Evolutionary conservation across 2,888 invertebrate genomes (phyloP).

Genomic region (Anorthoa munda): DNA sequence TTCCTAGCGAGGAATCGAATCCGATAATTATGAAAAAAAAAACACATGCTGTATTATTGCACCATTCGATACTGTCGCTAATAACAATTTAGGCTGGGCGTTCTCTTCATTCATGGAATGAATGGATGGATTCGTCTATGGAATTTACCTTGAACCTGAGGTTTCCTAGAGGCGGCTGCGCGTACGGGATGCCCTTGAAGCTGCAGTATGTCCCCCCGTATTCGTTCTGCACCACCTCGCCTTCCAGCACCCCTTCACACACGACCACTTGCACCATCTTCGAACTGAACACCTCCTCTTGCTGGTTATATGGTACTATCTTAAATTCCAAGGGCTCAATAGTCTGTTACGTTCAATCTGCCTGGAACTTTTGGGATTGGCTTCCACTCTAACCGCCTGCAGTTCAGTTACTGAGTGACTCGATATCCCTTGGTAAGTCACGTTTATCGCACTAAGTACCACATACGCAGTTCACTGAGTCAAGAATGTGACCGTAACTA

Average conservation of each 20-base stretch:
- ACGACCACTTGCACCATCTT: conserved; percentile 67
- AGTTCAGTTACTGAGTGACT: no score
- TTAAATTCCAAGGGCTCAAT: background rate
- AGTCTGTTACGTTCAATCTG: no score
- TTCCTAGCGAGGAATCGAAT: no score
- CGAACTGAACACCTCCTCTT: no score
- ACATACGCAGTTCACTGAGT: background rate
- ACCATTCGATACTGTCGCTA: no score
- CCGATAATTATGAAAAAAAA: no score
- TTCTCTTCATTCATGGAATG: background rate
- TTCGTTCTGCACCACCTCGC: conserved; percentile 64
- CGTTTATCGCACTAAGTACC: background rate
- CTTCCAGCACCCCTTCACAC: conserved; percentile 73
- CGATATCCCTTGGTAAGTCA: no score
- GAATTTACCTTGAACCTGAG: conserved; percentile 85
- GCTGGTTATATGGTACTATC: background rate
- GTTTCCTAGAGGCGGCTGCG: conserved; percentile 84
- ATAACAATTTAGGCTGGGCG: background rate
- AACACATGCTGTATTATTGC: no score
- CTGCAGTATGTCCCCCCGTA: conserved; percentile 69
- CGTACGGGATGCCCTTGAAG: conserved; percentile 87
- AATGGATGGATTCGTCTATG: background rate
- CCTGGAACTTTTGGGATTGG: no score
- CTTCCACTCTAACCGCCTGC: no score
- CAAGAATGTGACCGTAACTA: background rate